Conservation (phyloP, 2,888 invertebrate species). For the Orchestes rusci region DNA sequence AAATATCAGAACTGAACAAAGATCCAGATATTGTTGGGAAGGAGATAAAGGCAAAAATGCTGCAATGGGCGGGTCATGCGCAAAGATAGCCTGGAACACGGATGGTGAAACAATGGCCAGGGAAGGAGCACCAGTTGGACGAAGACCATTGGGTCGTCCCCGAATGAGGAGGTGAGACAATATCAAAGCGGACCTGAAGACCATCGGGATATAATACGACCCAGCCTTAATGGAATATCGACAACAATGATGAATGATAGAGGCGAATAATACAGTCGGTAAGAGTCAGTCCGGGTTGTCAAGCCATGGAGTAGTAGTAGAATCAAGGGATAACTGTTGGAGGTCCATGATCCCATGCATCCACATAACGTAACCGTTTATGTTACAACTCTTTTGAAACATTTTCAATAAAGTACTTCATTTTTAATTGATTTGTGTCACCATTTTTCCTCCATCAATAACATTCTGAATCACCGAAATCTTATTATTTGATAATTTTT, state of each 20-base stretch:
- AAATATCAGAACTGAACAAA: background rate
- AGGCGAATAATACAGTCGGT: background rate
- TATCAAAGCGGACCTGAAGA: too few species aligned
- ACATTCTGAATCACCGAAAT: too few species aligned
- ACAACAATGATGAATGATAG: constrained; percentile 1
- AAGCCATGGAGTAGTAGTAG: too few species aligned
- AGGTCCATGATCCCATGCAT: too few species aligned
- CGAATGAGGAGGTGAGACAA: background rate
- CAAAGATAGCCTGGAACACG: background rate
- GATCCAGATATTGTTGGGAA: constrained; percentile 3
- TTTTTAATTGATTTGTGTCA: too few species aligned
- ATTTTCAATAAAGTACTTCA: too few species aligned
- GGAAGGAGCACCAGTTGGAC: background rate
- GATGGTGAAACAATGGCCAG: background rate
- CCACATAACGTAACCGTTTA: too few species aligned
- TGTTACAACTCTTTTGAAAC: too few species aligned
- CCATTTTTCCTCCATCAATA: too few species aligned
- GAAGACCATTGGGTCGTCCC: background rate
- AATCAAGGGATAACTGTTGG: too few species aligned
- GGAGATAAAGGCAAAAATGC: background rate
- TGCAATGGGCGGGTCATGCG: constrained; percentile 3
- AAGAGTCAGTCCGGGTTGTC: too few species aligned
- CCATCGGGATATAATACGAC: background rate
- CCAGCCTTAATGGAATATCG: background rate
- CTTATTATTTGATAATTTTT: too few species aligned